Conservation (phyloP, 2,113 vertebrate genomes). For the Silurus glanis region DNA sequence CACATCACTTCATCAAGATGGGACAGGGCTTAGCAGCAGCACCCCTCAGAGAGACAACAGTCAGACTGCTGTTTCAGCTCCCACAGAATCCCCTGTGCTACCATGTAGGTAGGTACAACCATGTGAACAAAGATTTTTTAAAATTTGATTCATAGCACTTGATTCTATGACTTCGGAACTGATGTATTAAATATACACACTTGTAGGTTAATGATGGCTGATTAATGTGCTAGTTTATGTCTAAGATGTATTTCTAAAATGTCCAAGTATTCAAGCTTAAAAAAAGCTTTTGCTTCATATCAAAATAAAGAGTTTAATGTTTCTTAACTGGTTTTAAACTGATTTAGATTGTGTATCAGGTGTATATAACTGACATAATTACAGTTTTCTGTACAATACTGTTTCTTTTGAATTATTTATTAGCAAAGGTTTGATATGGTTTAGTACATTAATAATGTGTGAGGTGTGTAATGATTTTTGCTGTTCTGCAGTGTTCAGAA, state of each 20-base stretch:
- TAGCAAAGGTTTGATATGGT: not conserved
- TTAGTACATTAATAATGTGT: not conserved
- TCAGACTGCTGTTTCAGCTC: constrained; percentile 72
- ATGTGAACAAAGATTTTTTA: not conserved
- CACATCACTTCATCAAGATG: constrained; percentile 66
- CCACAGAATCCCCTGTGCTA: constrained; percentile 83
- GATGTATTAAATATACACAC: not conserved
- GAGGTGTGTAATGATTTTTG: not conserved
- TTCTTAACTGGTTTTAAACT: not conserved
- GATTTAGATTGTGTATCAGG: not conserved
- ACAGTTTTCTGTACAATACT: not conserved
- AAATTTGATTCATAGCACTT: not conserved
- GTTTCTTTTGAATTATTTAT: not conserved
- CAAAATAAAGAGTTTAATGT: not conserved
- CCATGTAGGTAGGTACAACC: constrained; percentile 69
- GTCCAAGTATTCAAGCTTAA: not conserved
- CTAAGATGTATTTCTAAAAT: not conserved
- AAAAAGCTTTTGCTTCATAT: not conserved
- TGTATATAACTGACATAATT: not conserved
- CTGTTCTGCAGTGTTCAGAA: constrained; percentile 30
- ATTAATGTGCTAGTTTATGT: not conserved
- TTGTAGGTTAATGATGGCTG: not conserved
- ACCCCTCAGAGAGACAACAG: constrained; percentile 77
- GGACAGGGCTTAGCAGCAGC: constrained; percentile 66
- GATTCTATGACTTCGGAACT: not conserved